Conservation (phyloP, 2,888 invertebrate genomes). For the Augiades crinisus region DNA sequence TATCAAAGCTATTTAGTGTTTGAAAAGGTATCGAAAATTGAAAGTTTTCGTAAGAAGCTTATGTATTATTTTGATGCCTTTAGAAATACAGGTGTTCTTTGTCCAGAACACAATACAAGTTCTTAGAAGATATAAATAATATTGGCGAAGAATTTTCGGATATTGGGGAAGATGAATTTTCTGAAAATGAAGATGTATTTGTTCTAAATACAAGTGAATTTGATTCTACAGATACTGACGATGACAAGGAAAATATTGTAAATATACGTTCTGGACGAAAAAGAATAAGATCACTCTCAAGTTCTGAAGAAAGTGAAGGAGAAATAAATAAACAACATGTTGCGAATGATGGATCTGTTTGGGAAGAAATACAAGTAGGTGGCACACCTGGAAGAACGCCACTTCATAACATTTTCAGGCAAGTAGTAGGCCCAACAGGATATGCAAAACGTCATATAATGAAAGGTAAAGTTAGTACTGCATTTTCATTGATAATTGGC, state of each 20-base stretch:
- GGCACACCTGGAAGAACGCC: slow-evolving; percentile 7
- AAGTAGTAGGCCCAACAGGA: slow-evolving; percentile 21
- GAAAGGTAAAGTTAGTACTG: no score
- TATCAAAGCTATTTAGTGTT: no score
- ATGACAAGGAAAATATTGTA: slow-evolving; percentile 19
- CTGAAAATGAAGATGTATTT: slow-evolving; percentile 19
- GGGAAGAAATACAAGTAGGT: slow-evolving; percentile 6
- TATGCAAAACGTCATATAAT: slow-evolving; percentile 23
- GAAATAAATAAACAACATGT: slow-evolving; percentile 12
- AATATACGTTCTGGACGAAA: slow-evolving; percentile 20
- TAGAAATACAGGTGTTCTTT: no score
- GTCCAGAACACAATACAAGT: no score
- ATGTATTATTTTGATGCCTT: no score
- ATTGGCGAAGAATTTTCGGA: slow-evolving; percentile 5
- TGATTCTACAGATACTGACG: slow-evolving; percentile 20
- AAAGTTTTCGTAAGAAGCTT: no score
- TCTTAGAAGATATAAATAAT: no score
- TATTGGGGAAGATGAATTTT: slow-evolving; percentile 16
- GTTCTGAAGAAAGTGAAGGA: slow-evolving; percentile 19
- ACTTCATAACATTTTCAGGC: slow-evolving; percentile 21
- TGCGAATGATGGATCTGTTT: slow-evolving; percentile 17
- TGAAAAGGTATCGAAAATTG: no score
- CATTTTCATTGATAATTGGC: no score
- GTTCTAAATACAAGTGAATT: slow-evolving; percentile 13
- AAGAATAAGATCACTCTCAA: slow-evolving; percentile 15